A percentile compares a stretch with the other conserved stretches of the same genome.
phyloP scores from a whole-genome alignment of 2,888 invertebrate genomes.

The Formica aserva region DNA sequence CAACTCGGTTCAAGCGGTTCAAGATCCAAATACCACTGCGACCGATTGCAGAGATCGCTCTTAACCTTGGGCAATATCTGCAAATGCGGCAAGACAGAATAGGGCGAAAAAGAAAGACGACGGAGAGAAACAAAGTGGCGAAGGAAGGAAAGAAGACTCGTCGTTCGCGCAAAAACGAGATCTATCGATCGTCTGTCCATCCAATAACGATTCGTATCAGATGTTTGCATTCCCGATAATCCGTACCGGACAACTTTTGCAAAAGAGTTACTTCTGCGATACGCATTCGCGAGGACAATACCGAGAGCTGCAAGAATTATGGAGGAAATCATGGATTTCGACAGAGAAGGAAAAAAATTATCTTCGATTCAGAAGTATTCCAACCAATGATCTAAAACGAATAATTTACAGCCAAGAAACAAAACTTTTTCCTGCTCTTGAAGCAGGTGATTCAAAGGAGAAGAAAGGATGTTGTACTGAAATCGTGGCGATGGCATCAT shows the following conservation, averaged over 20 bases:
- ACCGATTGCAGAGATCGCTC: neutral
- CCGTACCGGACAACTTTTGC: neutral
- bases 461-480: conserved; percentile 6
- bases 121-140: conserved; percentile 15
- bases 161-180: conserved; percentile 71
- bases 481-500: conserved; percentile 44
- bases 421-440: neutral
- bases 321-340: neutral
- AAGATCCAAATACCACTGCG: neutral
- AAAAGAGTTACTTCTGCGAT: neutral
- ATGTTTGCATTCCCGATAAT: conserved; percentile 7
- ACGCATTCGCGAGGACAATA: neutral
- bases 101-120: conserved; percentile 3
- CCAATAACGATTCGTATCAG: conserved; percentile 16
- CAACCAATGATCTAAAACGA: neutral
- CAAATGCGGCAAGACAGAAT: neutral
- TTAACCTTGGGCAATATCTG: neutral
- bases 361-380: neutral
- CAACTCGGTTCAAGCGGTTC: conserved; percentile 15
- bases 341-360: neutral
- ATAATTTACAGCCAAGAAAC: conserved; percentile 28
- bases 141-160: conserved; percentile 19
- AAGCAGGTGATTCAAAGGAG: neutral
- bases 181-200: conserved; percentile 36
- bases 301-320: neutral